Evolutionary conservation across 2,113 vertebrate genomes (phyloP), one percentile per base, ranked within the genome.

Genomic region (Penelope pileata): DNA sequence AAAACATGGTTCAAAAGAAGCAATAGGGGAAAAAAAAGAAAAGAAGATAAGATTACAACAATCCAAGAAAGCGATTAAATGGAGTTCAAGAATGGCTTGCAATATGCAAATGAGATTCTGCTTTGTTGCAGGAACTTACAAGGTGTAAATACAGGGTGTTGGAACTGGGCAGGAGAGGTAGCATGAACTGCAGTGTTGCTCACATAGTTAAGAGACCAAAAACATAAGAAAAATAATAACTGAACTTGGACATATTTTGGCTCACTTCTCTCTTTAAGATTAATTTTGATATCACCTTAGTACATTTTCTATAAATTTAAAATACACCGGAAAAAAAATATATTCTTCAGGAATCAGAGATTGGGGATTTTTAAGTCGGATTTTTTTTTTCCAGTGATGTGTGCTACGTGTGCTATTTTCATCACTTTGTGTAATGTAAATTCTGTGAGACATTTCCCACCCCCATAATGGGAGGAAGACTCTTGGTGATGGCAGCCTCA

Each of bases 51-150:
- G 30, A 54, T 53, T 54, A 13, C 70, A 81, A 69, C 34, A 38
- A 45, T 40, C 30, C 32, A 59, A 7, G 8, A 72, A 88, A 50
- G 32, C 6, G 81, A 78, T 78, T 38, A 75, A 75, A 75, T 81
- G 26, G 27, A 9, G 56, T 63, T 81, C 45, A 47, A 21, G 64
- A 27, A 53, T 60, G 38, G 24, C 12, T 59, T 83, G 32, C 50
- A 67, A 40, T 16, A 59, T 81, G 68, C 77, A 85, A 94, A 78
- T 77, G 38, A 86, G 12, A 34, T 91, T 90, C 72, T 85, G 45
- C 16, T 77, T 17, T 42, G 17, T 47, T 62, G 36, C 34, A 70
- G 53, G 67, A 54, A 59, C 30, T 77, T 42, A 36, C 17, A 42
- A 93, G 34, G 53, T 76, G 12, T 76, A 94, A 86, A 76, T 48